phyloP scores from a whole-genome alignment of 2,797 vertebrate genomes.

The Poecilia picta region DNA sequence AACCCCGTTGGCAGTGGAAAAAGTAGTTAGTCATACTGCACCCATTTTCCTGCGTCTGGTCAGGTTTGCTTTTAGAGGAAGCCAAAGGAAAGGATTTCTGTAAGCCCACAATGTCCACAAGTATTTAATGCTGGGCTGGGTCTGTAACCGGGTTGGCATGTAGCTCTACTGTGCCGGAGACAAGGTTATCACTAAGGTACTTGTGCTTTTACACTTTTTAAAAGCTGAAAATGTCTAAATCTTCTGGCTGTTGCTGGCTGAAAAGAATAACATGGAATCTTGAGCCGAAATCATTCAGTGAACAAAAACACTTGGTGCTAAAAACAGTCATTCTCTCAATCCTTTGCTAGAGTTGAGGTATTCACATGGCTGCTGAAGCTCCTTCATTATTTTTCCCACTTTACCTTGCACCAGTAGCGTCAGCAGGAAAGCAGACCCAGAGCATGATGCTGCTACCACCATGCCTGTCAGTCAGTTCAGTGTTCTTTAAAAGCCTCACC shows the following conservation, averaged over 20 bases:
- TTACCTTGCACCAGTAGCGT: neutral
- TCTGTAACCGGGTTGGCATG: conserved; percentile 32
- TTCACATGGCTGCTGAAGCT: neutral
- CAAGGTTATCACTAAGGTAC: conserved; percentile 13
- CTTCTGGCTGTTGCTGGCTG: neutral
- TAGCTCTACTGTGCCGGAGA: conserved; percentile 5
- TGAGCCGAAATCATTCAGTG: neutral
- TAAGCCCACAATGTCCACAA: conserved; percentile 64
- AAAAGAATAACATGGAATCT: neutral
- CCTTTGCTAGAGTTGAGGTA: neutral
- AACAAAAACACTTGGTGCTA: neutral
- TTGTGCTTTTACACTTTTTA: neutral
- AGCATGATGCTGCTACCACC: neutral
- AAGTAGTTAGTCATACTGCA: conserved; percentile 75
- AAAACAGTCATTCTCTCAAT: neutral
- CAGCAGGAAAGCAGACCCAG: neutral
- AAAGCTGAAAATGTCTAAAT: neutral
- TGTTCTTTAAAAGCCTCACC: neutral
- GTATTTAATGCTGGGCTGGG: conserved; percentile 62
- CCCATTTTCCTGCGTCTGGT: conserved; percentile 63
- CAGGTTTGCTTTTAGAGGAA: conserved; percentile 70
- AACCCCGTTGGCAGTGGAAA: conserved; percentile 69
- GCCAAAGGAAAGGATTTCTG: conserved; percentile 67
- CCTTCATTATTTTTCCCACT: neutral
- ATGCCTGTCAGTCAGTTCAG: neutral